A percentile compares a stretch with the other conserved stretches of the same genome.
Conservation (phyloP, 2,797 vertebrate genomes). For the Apogon talboti region DNA sequence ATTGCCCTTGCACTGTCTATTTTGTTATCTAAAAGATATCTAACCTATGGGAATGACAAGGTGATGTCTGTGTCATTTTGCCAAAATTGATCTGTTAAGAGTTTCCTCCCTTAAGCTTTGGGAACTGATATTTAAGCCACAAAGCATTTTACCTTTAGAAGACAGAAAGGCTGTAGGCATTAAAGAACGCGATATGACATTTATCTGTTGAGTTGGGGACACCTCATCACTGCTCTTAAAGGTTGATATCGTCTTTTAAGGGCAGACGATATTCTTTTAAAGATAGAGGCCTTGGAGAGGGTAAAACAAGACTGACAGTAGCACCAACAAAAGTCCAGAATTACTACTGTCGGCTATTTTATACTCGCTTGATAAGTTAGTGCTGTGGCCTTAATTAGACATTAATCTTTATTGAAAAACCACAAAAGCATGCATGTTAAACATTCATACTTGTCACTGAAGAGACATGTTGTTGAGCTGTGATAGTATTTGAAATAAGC, state of each 20-base stretch:
- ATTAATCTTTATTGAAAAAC: conserved; percentile 73
- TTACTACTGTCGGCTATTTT: conserved; percentile 40
- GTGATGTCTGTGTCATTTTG: conserved; percentile 79
- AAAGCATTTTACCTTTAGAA: conserved; percentile 60
- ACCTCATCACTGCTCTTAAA: conserved; percentile 75
- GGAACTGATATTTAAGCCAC: conserved; percentile 69
- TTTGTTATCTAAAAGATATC: conserved; percentile 64
- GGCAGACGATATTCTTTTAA: conserved; percentile 53
- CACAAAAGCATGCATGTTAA: conserved; percentile 73
- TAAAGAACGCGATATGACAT: conserved; percentile 79
- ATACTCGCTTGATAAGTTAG: conserved; percentile 49
- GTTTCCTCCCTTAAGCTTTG: conserved; percentile 55
- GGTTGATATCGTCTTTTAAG: conserved; percentile 79
- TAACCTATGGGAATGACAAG: conserved; percentile 77
- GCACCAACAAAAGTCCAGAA: conserved; percentile 46
- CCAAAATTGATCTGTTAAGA: conserved; percentile 80
- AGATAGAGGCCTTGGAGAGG: conserved; percentile 37
- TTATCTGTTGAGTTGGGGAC: conserved; percentile 74
- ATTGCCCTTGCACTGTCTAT: conserved; percentile 55
- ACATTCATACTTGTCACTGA: conserved; percentile 68
- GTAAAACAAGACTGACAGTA: conserved; percentile 55
- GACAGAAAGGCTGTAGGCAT: conserved; percentile 64
- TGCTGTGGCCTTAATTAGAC: conserved; percentile 68
- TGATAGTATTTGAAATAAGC: conserved; percentile 74
- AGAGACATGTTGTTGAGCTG: conserved; percentile 60